Evolutionary conservation across 37 sponge, comb jelly and placozoan species (phyloP).

Genomic region (Crambe crambe): DNA sequence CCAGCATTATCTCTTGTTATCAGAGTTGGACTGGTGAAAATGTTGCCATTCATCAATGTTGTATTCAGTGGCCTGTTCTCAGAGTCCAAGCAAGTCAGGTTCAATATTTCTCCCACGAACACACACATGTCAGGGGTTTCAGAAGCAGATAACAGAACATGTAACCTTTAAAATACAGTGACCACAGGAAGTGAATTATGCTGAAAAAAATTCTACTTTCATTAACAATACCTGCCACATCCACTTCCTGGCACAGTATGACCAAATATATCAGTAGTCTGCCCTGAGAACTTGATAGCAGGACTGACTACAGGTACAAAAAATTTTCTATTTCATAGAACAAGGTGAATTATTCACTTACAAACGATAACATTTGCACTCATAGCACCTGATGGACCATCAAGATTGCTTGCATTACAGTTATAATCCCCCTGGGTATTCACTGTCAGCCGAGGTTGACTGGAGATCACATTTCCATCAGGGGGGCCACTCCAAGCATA

Average conservation of each 20-base stretch:
- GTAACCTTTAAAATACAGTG: too few species aligned
- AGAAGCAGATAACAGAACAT: too few species aligned
- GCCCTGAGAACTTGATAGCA: background rate
- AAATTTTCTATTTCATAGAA: background rate
- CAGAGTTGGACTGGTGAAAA: background rate
- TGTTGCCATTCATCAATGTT: background rate
- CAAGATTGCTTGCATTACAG: background rate
- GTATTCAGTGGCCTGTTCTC: background rate
- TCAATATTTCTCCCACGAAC: background rate
- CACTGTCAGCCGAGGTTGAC: background rate
- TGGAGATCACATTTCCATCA: background rate
- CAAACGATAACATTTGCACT: too few species aligned
- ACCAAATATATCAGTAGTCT: background rate
- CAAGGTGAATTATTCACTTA: too few species aligned
- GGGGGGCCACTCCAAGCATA: background rate
- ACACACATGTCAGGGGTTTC: background rate
- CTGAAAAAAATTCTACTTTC: too few species aligned
- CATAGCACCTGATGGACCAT: background rate
- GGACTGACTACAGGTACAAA: background rate
- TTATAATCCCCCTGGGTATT: background rate
- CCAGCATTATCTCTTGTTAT: background rate
- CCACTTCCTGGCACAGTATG: background rate
- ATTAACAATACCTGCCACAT: conserved; percentile 14
- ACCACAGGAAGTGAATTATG: too few species aligned
- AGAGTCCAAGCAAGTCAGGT: background rate